Percentiles rank a stretch among this genome's conserved stretches.
Conservation (phyloP, 2,113 vertebrate species). For the Isurus oxyrinchus region DNA sequence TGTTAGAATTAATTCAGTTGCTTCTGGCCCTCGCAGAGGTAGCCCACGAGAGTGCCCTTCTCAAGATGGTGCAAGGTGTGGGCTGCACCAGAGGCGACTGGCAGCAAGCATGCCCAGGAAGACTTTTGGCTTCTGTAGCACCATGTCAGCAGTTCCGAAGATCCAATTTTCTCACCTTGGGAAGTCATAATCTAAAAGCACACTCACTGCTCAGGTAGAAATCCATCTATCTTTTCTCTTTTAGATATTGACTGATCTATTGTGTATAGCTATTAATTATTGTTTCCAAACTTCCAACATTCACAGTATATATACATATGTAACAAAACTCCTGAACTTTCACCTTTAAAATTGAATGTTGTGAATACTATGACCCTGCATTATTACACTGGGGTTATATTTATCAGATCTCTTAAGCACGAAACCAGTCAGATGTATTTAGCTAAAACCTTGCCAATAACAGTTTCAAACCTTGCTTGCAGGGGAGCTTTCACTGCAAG, state of each 20-base stretch:
- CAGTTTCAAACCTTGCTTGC: background rate
- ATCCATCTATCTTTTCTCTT: background rate
- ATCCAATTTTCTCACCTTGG: too few relatives aligned
- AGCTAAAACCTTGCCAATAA: background rate
- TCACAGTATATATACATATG: background rate
- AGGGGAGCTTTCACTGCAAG: accelerated
- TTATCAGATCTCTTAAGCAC: background rate
- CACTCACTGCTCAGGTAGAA: background rate
- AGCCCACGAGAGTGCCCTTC: too few relatives aligned
- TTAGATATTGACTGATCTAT: background rate
- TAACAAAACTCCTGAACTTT: background rate
- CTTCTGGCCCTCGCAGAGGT: background rate
- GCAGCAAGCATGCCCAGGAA: too few relatives aligned
- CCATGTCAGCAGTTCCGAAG: too few relatives aligned
- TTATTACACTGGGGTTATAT: background rate
- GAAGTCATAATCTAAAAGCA: background rate
- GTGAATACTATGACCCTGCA: background rate
- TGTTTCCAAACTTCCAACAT: background rate
- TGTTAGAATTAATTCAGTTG: background rate
- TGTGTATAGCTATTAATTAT: background rate
- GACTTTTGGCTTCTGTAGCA: too few relatives aligned
- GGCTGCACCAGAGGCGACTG: too few relatives aligned
- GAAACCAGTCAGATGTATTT: background rate
- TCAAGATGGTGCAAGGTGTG: too few relatives aligned
- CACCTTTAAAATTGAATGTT: background rate